phyloP scores from a whole-genome alignment of 2,797 vertebrate species.

The Helarctos malayanus region DNA sequence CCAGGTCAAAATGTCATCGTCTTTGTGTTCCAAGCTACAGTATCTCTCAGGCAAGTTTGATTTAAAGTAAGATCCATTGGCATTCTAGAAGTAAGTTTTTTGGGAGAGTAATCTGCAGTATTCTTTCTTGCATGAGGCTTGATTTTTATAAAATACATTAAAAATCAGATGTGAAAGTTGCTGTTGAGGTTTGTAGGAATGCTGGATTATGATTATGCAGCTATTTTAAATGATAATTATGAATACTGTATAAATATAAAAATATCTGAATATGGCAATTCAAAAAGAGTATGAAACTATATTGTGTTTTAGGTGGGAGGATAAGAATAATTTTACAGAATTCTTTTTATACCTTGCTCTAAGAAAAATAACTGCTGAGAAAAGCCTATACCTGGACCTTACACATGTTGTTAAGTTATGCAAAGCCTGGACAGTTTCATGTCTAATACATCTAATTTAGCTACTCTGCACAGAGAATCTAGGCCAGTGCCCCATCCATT shows the following conservation, averaged over 20 bases:
- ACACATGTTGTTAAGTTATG: background rate
- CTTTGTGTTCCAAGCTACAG: conserved; percentile 25
- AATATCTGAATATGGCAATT: background rate
- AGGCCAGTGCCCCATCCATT: background rate
- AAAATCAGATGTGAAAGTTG: conserved; percentile 38
- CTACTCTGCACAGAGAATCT: background rate
- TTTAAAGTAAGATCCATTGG: conserved; percentile 49
- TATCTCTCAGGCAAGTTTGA: conserved; percentile 64
- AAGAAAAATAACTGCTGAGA: conserved; percentile 44
- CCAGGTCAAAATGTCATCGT: conserved; percentile 13
- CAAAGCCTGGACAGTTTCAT: background rate
- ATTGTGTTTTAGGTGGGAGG: conserved; percentile 8
- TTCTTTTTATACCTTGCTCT: conserved; percentile 28
- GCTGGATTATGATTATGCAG: conserved; percentile 29
- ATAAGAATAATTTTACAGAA: conserved; percentile 42
- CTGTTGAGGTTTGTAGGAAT: conserved; percentile 22
- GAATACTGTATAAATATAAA: background rate
- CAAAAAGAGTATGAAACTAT: conserved; percentile 36
- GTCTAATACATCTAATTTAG: background rate
- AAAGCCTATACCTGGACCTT: background rate
- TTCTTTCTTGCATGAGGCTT: background rate
- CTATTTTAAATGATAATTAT: conserved; percentile 16
- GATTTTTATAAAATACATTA: conserved; percentile 60
- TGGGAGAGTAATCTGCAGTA: background rate
- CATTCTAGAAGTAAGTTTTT: conserved; percentile 46